These are phyloP conservation scores for Drosophila repletoides DNA, from an alignment of 1,140 invertebrate genomes.

Conservation along the genomic window DNA sequence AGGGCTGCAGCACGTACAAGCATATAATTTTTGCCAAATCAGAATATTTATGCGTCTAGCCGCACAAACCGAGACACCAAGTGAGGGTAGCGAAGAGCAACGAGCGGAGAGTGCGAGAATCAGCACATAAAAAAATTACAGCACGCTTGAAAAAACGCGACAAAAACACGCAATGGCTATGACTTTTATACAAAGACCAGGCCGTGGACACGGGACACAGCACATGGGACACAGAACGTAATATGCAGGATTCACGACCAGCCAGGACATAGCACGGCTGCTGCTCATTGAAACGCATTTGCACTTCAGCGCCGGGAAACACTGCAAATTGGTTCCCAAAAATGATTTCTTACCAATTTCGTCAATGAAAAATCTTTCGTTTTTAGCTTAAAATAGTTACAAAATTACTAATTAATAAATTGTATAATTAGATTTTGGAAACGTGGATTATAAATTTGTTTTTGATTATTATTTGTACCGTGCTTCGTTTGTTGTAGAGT, in stretches of 20 bases:
- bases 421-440: no score
- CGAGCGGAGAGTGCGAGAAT: slow-evolving; percentile 17
- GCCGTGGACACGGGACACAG: slow-evolving; percentile 15
- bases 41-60: slow-evolving; percentile 82
- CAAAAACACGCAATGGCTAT: slow-evolving; percentile 79
- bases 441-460: no score
- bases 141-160: slow-evolving; percentile 76
- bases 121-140: slow-evolving; percentile 70
- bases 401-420: no score
- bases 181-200: slow-evolving; percentile 70
- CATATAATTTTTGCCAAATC: slow-evolving; percentile 81
- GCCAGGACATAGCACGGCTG: slow-evolving; percentile 15
- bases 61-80: slow-evolving; percentile 36
- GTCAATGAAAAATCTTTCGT: neutral
- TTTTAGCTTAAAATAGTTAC: no score
- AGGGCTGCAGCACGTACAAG: slow-evolving; percentile 65
- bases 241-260: neutral
- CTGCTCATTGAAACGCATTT: slow-evolving; percentile 69
- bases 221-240: neutral
- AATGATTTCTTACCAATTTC: neutral
- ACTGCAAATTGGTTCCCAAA: neutral
- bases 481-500: no score
- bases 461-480: no score
- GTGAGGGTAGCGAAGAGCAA: neutral
- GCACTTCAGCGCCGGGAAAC: slow-evolving; percentile 35